Base-by-base conservation (phyloP, 2,113 vertebrate species). In the Pelecanus crispus region DNA sequence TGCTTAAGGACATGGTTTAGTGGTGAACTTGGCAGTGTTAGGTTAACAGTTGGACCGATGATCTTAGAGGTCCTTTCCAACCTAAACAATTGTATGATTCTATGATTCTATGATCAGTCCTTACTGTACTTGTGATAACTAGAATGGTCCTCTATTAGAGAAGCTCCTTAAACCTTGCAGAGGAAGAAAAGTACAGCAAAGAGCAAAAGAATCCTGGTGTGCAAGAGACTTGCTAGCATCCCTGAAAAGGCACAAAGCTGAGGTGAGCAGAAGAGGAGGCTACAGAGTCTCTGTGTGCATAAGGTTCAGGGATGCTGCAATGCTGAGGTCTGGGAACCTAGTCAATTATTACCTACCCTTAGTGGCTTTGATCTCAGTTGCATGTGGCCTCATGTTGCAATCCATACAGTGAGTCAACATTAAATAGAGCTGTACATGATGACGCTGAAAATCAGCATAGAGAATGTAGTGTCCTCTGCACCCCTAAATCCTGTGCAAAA, bases 341-440 rank as follows among this genome's bases (percentile, higher is more conserved):
- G 68, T 94, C 42, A 97, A 86, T 94, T 7, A 95, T 95, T 95
- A 88, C 10, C 86, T 77, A 6, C 49, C 67, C 63, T 90, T 88
- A 71, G 34, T 25, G 68, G 53, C 66, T 82, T 29, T 32, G 34
- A 32, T 86, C 45, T 29, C 80, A 11, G 0, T 14, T 66, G 10
- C 62, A 19, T 29, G 22, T 34, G 19, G 45, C 67, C n/a, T 81
- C 36, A 1, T 66, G 72, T 78, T 71, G 92, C 72, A 95, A 94
- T 18, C 55, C 45, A 21, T 84, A 52, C 40, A 16, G 31, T 31
- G 49, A 86, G 40, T 81, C 82, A 88, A 70, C 58, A 56, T 62
- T 4, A 81, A 89, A 53, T 0, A 95, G 44, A 80, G 18, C 45
- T 68, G 61, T 44, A 53, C 53, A 40, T 17, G 49, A 29, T 25